phyloP scores from a whole-genome alignment of 2,888 invertebrate species.

The Calameuta idolon region DNA sequence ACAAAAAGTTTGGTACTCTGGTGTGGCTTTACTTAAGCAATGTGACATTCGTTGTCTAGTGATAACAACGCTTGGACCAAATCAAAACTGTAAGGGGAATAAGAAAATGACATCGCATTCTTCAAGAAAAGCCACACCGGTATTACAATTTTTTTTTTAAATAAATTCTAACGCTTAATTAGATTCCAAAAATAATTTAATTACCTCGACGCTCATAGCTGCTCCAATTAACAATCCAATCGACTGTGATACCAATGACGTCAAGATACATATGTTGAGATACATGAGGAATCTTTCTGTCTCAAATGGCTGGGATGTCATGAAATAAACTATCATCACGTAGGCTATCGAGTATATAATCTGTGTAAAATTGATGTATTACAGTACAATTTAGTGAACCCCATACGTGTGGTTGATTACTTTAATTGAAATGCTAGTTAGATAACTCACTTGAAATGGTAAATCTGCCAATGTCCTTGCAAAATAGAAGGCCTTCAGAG shows the following conservation, averaged over 20 bases:
- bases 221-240: constrained; percentile 93
- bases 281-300: constrained; percentile 85
- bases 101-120: background rate
- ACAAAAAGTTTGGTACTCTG: no score
- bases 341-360: constrained; percentile 63
- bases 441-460: constrained; percentile 88
- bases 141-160: background rate
- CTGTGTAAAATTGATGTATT: constrained; percentile 46
- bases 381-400: constrained; percentile 17
- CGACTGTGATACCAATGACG: constrained; percentile 92
- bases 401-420: background rate
- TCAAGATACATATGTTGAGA: constrained; percentile 80
- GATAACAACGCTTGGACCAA: constrained; percentile 3
- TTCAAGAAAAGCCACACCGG: background rate
- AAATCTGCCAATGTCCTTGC: constrained; percentile 96
- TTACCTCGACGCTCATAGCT: constrained; percentile 86
- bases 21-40: no score
- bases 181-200: constrained; percentile 4
- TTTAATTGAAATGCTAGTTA: background rate
- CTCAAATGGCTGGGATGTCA: constrained; percentile 96
- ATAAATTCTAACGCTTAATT: background rate
- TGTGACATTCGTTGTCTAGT: background rate
- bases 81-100: constrained; percentile 4
- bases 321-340: constrained; percentile 88
- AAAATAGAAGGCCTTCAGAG: constrained; percentile 94